Evolutionary conservation across 1,140 invertebrate genomes (phyloP).

Genomic region (Meteorus sp.): DNA sequence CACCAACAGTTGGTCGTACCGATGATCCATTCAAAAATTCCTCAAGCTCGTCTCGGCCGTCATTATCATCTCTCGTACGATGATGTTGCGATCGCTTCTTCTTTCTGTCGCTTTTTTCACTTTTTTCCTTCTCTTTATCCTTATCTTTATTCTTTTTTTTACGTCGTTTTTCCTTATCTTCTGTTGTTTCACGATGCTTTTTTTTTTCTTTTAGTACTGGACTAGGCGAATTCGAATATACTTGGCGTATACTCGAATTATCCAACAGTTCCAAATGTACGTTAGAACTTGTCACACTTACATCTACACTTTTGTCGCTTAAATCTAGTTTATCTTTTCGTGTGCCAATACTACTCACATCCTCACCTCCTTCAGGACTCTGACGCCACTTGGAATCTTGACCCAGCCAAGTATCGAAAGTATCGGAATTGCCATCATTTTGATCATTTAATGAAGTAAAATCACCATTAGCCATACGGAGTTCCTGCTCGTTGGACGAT

Average conservation of each 20-base stretch:
- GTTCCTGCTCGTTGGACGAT: constrained; percentile 54
- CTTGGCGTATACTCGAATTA: constrained; percentile 54
- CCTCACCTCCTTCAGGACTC: constrained; percentile 67
- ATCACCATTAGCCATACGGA: constrained; percentile 43
- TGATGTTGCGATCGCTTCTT: constrained; percentile 53
- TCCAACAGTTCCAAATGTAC: constrained; percentile 61
- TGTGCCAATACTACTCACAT: constrained; percentile 56
- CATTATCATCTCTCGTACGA: constrained; percentile 52
- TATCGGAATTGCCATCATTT: constrained; percentile 59
- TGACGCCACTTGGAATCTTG: constrained; percentile 63
- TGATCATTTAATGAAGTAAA: constrained; percentile 53
- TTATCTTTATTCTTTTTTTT: constrained; percentile 53
- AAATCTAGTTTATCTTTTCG: constrained; percentile 59
- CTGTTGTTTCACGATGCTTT: constrained; percentile 64
- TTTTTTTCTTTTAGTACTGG: constrained; percentile 60
- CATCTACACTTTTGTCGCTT: constrained; percentile 60
- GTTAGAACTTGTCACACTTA: constrained; percentile 62
- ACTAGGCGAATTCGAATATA: constrained; percentile 55
- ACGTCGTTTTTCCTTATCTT: constrained; percentile 62
- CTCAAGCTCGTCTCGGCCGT: constrained; percentile 64
- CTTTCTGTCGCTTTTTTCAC: constrained; percentile 50
- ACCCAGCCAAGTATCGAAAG: constrained; percentile 62
- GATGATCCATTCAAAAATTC: constrained; percentile 67
- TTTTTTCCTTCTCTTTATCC: constrained; percentile 59
- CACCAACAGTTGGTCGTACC: constrained; percentile 52